Conservation (phyloP, 2,113 vertebrate species). For the Numenius arquata region DNA sequence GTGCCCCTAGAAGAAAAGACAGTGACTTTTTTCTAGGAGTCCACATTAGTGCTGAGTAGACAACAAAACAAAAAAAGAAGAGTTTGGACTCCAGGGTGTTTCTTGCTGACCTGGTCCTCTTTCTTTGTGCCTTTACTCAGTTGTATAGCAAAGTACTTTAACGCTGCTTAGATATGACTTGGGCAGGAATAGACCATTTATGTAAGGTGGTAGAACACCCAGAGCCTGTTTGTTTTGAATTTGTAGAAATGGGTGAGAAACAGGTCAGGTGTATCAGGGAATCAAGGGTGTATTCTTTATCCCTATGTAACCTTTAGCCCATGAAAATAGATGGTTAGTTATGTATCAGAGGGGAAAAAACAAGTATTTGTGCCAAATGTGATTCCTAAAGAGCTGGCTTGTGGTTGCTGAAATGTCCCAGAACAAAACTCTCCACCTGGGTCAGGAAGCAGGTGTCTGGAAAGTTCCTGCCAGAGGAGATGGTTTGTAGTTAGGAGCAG, state of each 20-base stretch:
- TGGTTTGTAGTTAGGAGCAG: neutral
- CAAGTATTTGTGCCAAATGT: constrained; percentile 46
- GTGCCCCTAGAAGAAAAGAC: neutral
- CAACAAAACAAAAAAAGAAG: neutral
- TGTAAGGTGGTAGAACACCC: neutral
- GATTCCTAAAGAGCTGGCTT: constrained; percentile 14
- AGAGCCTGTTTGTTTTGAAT: neutral
- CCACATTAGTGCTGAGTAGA: neutral
- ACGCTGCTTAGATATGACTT: neutral
- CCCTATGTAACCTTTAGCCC: neutral
- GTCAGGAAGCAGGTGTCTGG: constrained; percentile 47
- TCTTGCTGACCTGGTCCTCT: neutral
- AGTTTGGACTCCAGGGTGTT: neutral
- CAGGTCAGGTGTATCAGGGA: neutral
- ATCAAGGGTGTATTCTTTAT: neutral
- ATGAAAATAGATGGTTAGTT: neutral
- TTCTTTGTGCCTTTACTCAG: neutral
- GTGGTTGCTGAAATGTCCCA: neutral
- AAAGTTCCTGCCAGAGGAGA: neutral
- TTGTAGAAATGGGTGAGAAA: neutral
- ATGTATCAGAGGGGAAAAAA: constrained; percentile 30
- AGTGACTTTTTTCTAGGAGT: neutral
- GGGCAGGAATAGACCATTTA: neutral
- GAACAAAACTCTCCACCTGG: constrained; percentile 8
- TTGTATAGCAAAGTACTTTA: neutral